Conservation (phyloP, 2,888 invertebrate species). For the Rhaphigaster nebulosa region DNA sequence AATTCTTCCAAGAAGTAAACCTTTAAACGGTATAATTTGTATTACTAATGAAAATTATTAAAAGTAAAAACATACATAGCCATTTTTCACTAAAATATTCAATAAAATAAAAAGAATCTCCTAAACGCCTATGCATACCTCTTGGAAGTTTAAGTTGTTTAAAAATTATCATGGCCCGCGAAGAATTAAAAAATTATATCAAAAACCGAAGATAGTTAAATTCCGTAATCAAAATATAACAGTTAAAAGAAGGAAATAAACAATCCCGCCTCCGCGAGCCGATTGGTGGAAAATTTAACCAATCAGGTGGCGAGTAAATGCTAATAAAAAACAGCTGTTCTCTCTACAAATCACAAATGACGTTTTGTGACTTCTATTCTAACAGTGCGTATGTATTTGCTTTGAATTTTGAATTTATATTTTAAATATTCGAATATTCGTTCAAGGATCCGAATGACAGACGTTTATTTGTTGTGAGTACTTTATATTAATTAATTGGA, state of each 20-base stretch:
- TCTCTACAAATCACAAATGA: constrained; percentile 50
- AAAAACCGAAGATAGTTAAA: neutral
- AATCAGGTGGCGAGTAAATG: neutral
- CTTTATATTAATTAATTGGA: neutral
- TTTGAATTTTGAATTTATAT: neutral
- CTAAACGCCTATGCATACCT: neutral
- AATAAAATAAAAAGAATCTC: neutral
- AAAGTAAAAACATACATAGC: neutral
- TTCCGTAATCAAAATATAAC: constrained; percentile 9
- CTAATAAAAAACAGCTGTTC: constrained; percentile 47
- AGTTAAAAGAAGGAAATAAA: constrained; percentile 47
- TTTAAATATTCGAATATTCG: neutral
- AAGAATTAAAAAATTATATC: neutral
- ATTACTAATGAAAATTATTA: neutral
- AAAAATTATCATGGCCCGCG: constrained; percentile 20
- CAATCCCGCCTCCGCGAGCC: constrained; percentile 29
- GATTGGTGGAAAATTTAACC: constrained; percentile 33
- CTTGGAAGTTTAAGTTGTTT: constrained; percentile 47
- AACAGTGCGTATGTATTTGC: neutral
- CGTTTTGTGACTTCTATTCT: constrained; percentile 7
- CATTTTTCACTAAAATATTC: neutral
- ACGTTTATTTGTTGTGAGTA: constrained; percentile 47
- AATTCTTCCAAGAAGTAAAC: constrained; percentile 53
- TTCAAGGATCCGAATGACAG: constrained; percentile 48
- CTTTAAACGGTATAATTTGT: constrained; percentile 31